Conservation (phyloP, 2,888 invertebrate species). For the Watsonalla binaria region DNA sequence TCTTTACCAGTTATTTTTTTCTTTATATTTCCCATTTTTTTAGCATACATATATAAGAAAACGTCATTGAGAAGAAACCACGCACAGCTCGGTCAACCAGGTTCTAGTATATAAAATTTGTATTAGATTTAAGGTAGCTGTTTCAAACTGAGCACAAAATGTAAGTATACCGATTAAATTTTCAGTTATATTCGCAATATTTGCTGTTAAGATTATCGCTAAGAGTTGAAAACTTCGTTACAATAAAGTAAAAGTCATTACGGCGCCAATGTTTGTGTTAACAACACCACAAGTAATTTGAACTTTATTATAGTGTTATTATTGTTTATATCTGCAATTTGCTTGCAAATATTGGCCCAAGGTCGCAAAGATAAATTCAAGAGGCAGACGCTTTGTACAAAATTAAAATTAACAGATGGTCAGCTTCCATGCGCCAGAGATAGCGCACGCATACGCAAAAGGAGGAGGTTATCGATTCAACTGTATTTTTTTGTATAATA, state of each 20-base stretch:
- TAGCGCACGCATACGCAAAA: no score
- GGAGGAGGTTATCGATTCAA: no score
- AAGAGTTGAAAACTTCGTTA: background rate
- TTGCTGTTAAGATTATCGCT: background rate
- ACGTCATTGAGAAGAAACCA: no score
- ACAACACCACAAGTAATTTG: constrained; percentile 4
- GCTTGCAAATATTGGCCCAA: constrained; percentile 7
- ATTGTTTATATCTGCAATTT: constrained; percentile 11
- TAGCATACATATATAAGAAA: no score
- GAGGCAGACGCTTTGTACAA: background rate
- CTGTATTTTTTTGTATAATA: no score
- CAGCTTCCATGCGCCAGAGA: no score
- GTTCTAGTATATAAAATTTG: no score
- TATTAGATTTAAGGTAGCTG: background rate
- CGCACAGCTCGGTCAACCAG: no score
- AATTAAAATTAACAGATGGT: no score
- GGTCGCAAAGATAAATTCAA: constrained; percentile 9
- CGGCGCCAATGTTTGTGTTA: background rate
- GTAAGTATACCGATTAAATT: background rate
- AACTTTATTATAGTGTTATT: constrained; percentile 8
- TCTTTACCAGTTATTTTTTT: no score
- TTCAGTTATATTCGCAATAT: background rate
- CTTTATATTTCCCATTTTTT: no score
- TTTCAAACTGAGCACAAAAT: background rate
- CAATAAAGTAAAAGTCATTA: background rate